Conservation (phyloP, 2,113 vertebrate genomes). For the Poeciliopsis retropinna region DNA sequence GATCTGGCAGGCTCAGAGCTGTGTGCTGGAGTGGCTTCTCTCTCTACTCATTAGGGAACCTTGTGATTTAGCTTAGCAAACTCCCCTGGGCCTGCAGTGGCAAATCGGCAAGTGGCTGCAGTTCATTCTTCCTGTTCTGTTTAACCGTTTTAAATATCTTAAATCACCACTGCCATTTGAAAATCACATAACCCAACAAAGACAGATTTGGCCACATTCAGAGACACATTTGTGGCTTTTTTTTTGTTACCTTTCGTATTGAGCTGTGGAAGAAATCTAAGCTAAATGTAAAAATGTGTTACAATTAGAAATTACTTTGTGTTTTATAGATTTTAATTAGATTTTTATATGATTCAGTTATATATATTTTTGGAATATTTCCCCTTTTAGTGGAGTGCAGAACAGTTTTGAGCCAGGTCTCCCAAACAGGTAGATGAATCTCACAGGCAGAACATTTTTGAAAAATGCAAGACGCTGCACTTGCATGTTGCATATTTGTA, state of each 20-base stretch:
- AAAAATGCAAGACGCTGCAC: too few species aligned
- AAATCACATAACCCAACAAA: constrained; percentile 49
- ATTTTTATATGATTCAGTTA: neutral
- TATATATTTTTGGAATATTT: neutral
- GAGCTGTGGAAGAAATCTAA: neutral
- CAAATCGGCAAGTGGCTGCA: constrained; percentile 44
- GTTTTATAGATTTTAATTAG: neutral
- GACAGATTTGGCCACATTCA: neutral
- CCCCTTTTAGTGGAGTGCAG: too few species aligned
- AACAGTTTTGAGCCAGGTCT: too few species aligned
- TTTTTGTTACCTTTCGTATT: constrained; percentile 10
- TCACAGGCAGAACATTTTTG: too few species aligned
- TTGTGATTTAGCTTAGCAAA: constrained; percentile 81
- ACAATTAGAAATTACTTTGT: neutral
- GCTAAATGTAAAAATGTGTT: constrained; percentile 22
- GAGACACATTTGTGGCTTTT: constrained; percentile 3
- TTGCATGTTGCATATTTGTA: too few species aligned
- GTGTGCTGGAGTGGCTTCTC: constrained; percentile 66
- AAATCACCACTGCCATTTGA: constrained; percentile 44
- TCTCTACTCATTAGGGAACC: constrained; percentile 78
- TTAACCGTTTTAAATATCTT: constrained; percentile 47
- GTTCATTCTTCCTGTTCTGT: constrained; percentile 36
- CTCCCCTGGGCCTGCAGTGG: constrained; percentile 56
- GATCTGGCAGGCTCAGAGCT: constrained; percentile 74
- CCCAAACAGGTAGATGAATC: too few species aligned